A percentile compares a stretch with the other conserved stretches of the same genome.
Evolutionary conservation across 2,797 vertebrate genomes (phyloP).

Genomic region (Trematomus bernacchii): DNA sequence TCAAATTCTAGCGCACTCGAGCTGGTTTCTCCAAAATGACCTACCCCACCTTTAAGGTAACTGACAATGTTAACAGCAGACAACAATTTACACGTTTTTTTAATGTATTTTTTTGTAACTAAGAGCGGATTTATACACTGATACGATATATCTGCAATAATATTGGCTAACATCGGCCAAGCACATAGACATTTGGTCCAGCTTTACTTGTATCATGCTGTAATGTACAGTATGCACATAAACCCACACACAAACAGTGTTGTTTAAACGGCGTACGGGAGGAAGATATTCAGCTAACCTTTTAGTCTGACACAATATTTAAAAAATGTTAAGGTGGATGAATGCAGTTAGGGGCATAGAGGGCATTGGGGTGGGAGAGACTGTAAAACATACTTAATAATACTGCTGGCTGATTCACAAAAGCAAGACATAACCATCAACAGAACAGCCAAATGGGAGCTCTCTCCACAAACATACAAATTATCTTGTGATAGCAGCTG

Average conservation of each 20-base stretch:
- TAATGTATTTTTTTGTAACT: not conserved
- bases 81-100: too few relatives aligned
- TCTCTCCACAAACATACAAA: conserved; percentile 94
- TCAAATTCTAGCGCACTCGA: too few relatives aligned
- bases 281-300: conserved; percentile 7
- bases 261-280: not conserved
- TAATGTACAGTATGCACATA: not conserved
- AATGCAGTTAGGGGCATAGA: conserved; percentile 38
- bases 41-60: too few relatives aligned
- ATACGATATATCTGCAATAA: not conserved
- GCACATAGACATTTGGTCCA: too few relatives aligned
- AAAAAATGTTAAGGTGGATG: conserved; percentile 16
- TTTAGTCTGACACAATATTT: conserved; percentile 26
- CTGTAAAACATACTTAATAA: conserved; percentile 65
- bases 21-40: too few relatives aligned
- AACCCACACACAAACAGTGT: not conserved
- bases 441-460: conserved; percentile 91
- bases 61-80: too few relatives aligned
- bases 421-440: conserved; percentile 88
- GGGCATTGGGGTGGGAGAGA: conserved; percentile 46
- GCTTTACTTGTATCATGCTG: not conserved
- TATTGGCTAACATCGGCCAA: not conserved
- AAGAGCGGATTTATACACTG: not conserved
- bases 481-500: conserved; percentile 95
- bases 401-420: conserved; percentile 77